phyloP scores from a whole-genome alignment of 2,113 vertebrate species.

The Spizaetus ornatus region DNA sequence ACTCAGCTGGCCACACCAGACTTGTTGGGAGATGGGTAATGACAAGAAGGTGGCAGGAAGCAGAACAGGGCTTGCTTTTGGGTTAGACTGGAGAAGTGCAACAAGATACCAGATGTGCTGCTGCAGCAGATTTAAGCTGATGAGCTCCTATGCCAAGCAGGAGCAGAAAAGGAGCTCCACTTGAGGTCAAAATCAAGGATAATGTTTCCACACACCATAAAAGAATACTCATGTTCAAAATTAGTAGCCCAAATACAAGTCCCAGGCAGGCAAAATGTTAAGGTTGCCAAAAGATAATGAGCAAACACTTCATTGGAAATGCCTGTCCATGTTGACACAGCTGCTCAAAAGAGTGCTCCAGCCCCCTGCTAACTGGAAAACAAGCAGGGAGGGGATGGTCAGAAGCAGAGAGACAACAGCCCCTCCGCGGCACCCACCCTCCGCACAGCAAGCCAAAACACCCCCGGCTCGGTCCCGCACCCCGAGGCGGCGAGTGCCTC shows the following conservation, averaged over 20 bases:
- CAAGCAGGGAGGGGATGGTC: background rate
- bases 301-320: background rate
- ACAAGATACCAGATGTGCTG: accelerated
- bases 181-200: background rate
- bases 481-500: background rate
- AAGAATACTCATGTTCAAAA: background rate
- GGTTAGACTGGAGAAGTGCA: background rate
- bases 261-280: background rate
- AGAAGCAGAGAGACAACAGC: background rate
- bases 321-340: background rate
- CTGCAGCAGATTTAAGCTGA: background rate
- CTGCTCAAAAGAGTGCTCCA: background rate
- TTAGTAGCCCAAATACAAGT: background rate
- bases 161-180: background rate
- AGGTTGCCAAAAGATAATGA: background rate
- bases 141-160: background rate
- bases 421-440: background rate
- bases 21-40: background rate
- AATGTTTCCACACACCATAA: background rate
- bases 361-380: background rate
- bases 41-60: background rate
- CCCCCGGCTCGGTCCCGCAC: background rate
- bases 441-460: background rate
- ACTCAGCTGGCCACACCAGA: background rate
- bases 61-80: accelerated